Percentiles rank a stretch among this genome's conserved stretches.
phyloP scores from a whole-genome alignment of 2,797 vertebrate species.

The Etheostoma perlongum region DNA sequence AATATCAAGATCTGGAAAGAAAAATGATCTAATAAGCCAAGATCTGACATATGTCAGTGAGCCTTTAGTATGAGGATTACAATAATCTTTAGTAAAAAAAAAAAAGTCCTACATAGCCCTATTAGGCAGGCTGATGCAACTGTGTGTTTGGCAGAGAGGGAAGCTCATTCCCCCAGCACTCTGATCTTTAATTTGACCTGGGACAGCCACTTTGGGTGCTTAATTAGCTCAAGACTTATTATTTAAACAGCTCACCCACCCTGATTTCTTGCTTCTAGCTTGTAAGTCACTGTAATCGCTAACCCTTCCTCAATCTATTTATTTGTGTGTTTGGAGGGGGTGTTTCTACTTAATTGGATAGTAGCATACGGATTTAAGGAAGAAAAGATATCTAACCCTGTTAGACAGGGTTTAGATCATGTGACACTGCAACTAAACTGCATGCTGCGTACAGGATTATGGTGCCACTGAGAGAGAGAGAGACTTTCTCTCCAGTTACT shows the following conservation, averaged over 20 bases:
- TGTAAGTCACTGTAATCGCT: conserved; percentile 6
- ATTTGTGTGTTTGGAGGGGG: conserved; percentile 16
- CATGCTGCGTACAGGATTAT: no score
- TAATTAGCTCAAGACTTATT: conserved; percentile 38
- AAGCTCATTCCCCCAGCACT: conserved; percentile 3
- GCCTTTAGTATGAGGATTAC: not conserved
- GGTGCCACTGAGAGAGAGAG: no score
- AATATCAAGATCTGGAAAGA: not conserved
- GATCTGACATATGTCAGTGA: not conserved
- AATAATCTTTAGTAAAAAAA: conserved; percentile 14
- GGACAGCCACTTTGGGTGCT: conserved; percentile 40
- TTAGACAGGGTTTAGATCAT: not conserved
- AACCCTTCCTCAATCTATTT: conserved; percentile 24
- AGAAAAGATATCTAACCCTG: conserved; percentile 5
- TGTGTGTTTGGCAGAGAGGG: conserved; percentile 23
- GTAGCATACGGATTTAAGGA: conserved; percentile 1
- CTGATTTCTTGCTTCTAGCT: not conserved
- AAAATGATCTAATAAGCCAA: conserved; percentile 4
- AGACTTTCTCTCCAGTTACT: no score
- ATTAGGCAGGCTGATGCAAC: conserved; percentile 17
- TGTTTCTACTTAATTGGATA: conserved; percentile 41
- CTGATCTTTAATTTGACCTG: conserved; percentile 35
- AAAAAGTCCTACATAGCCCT: not conserved
- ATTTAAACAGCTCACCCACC: conserved; percentile 4
- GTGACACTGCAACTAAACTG: conserved; percentile 5